Conservation (phyloP, 2,888 invertebrate species). For the Apodemia hepburni region DNA sequence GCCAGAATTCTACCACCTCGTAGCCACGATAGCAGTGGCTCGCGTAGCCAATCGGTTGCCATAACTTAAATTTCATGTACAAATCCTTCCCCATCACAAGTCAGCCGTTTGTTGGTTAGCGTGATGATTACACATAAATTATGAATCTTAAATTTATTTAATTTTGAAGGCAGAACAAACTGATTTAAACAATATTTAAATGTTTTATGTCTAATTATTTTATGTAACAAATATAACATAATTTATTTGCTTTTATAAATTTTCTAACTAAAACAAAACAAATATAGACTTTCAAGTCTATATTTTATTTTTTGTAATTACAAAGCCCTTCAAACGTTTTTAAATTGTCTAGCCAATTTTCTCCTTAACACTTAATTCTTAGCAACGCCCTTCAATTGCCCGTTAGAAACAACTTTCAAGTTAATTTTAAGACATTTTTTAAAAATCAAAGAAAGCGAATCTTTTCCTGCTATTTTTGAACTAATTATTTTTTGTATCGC, state of each 20-base stretch:
- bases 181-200: too few relatives aligned
- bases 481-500: not conserved
- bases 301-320: conserved; percentile 1
- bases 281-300: not conserved
- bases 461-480: not conserved
- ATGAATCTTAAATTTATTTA: too few relatives aligned
- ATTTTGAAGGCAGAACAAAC: too few relatives aligned
- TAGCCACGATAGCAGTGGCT: too few relatives aligned
- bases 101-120: too few relatives aligned
- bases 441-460: conserved; percentile 24
- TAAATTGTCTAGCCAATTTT: conserved; percentile 14
- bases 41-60: too few relatives aligned
- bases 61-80: too few relatives aligned
- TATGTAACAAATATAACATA: too few relatives aligned
- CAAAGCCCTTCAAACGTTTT: conserved; percentile 11
- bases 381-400: conserved; percentile 8
- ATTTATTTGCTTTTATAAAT: not conserved
- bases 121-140: too few relatives aligned
- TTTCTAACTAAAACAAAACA: not conserved
- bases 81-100: too few relatives aligned
- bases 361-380: conserved; percentile 15
- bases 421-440: conserved; percentile 24
- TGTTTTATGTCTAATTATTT: too few relatives aligned
- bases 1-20: too few relatives aligned
- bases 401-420: conserved; percentile 11